Evolutionary conservation across 2,113 vertebrate genomes (phyloP).

Genomic region (Panthera leo): DNA sequence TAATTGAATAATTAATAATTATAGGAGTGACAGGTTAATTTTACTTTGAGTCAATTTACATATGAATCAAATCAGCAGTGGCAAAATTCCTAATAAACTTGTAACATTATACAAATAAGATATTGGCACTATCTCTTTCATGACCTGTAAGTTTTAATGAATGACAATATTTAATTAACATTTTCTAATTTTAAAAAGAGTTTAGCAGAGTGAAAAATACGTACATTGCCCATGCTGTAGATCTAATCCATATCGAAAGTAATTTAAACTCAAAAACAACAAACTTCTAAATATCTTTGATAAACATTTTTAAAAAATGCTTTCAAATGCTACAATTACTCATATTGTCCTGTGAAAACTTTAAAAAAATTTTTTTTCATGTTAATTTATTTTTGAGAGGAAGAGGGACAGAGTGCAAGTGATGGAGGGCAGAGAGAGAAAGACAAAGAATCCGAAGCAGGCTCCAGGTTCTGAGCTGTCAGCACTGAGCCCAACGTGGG

Average conservation of each 20-base stretch:
- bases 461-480: no score
- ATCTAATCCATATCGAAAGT: not conserved
- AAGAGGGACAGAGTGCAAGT: no score
- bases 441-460: no score
- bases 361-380: no score
- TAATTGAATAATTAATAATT: conserved; percentile 62
- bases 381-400: no score
- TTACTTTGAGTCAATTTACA: conserved; percentile 37
- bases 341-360: not conserved
- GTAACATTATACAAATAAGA: conserved; percentile 1
- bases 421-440: no score
- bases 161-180: not conserved
- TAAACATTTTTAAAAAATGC: not conserved
- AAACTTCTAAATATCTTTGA: not conserved
- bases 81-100: conserved; percentile 29
- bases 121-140: conserved; percentile 21
- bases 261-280: not conserved
- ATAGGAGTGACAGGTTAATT: conserved; percentile 47
- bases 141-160: conserved; percentile 18
- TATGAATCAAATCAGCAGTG: conserved; percentile 43
- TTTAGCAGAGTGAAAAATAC: not conserved
- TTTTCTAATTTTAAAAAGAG: not conserved
- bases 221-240: not conserved
- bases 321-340: not conserved
- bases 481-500: no score